A percentile compares a stretch with the other conserved stretches of the same genome.
These are phyloP conservation scores for Oriolus oriolus DNA, from an alignment of 2,113 vertebrate genomes.

Conservation along the genomic window DNA sequence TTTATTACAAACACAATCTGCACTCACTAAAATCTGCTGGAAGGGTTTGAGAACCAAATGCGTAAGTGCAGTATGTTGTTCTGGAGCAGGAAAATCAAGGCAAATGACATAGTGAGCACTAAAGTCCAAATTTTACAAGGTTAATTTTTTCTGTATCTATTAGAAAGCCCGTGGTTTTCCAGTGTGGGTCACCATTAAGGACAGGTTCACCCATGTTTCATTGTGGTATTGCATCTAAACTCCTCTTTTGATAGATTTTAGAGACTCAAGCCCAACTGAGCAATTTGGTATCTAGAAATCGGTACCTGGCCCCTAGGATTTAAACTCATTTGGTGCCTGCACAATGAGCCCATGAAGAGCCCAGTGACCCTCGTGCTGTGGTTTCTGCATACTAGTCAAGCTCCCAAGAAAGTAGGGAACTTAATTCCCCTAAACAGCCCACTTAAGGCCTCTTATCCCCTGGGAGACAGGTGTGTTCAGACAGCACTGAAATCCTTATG, in stretches of 20 bases:
- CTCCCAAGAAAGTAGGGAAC: neutral
- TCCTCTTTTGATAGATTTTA: neutral
- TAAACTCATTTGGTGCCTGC: neutral
- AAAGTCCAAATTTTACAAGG: neutral
- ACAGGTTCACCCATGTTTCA: neutral
- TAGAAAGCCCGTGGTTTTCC: neutral
- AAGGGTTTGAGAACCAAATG: neutral
- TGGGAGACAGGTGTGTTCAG: neutral
- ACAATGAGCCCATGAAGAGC: neutral
- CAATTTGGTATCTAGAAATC: neutral
- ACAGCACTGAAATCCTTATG: neutral
- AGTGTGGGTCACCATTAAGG: neutral
- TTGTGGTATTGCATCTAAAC: neutral
- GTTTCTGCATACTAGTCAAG: neutral
- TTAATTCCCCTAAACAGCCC: neutral
- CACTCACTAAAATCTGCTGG: neutral
- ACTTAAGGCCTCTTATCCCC: neutral
- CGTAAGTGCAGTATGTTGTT: neutral
- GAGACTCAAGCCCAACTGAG: neutral
- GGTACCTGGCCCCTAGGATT: neutral
- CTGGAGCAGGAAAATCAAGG: neutral
- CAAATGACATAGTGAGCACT: neutral
- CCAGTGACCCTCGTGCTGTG: accelerated
- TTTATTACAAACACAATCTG: neutral
- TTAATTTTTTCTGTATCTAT: neutral